These are phyloP conservation scores for Semnopithecus entellus DNA, from an alignment of 2,113 vertebrate genomes.

Conservation along the genomic window DNA sequence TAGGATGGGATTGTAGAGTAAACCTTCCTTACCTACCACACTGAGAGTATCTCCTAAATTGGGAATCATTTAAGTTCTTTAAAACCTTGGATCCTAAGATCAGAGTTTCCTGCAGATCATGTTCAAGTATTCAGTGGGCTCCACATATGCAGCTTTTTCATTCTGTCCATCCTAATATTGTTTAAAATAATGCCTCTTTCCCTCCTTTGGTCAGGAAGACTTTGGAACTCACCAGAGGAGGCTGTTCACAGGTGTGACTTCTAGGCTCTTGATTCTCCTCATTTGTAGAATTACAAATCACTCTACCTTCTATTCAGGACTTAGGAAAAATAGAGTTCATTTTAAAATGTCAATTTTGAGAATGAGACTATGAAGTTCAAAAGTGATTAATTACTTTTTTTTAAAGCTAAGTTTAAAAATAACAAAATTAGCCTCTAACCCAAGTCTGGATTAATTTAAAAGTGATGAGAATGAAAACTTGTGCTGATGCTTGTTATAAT, in stretches of 20 bases:
- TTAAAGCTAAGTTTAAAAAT: constrained; percentile 21
- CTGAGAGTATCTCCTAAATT: not conserved
- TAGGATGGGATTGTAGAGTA: too few species aligned
- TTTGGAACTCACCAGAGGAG: not conserved
- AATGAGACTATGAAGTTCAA: not conserved
- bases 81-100: not conserved
- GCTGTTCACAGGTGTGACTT: not conserved
- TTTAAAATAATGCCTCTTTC: not conserved
- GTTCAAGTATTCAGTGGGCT: not conserved
- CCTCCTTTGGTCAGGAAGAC: not conserved
- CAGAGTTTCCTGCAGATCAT: not conserved
- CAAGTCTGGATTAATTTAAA: constrained; percentile 24
- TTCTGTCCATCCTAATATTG: accelerated
- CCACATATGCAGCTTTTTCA: accelerated
- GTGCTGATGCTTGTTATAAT: not conserved
- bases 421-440: not conserved
- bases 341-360: not conserved
- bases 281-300: not conserved
- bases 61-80: not conserved
- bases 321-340: not conserved
- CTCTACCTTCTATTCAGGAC: not conserved
- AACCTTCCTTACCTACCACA: not conserved
- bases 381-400: not conserved
- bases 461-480: not conserved
- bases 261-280: not conserved